These are phyloP conservation scores for Tachuris rubrigastra DNA, from an alignment of 2,113 vertebrate species.

Conservation along the genomic window DNA sequence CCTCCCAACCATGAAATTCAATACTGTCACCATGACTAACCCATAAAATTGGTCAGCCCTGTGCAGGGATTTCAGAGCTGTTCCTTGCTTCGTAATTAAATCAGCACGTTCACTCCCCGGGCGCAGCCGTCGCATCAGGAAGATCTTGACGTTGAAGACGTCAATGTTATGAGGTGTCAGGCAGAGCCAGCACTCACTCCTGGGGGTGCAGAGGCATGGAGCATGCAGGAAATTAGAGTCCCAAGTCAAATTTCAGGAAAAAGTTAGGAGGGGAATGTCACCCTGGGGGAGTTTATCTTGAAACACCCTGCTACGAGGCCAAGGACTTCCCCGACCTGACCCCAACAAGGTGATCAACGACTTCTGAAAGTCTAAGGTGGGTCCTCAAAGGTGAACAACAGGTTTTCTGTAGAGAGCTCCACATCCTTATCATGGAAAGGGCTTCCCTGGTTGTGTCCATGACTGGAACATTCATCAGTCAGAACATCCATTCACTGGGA, in stretches of 20 bases:
- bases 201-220: fast-evolving
- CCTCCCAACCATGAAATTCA: slow-evolving; percentile 7
- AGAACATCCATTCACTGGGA: not conserved
- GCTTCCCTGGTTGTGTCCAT: not conserved
- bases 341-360: not conserved
- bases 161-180: fast-evolving
- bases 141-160: fast-evolving
- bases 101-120: fast-evolving
- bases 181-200: not conserved
- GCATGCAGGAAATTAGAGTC: not conserved
- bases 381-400: not conserved
- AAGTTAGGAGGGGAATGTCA: not conserved
- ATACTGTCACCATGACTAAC: not conserved
- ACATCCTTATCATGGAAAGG: fast-evolving
- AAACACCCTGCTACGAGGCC: not conserved
- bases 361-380: not conserved
- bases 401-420: not conserved
- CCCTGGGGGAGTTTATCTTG: not conserved
- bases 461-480: not conserved
- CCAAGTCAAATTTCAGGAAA: not conserved
- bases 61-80: not conserved
- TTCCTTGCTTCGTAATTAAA: not conserved
- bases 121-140: not conserved
- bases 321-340: not conserved
- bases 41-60: not conserved